A percentile compares a stretch with the other conserved stretches of the same genome.
These are phyloP conservation scores for Palaemon carinicauda DNA, from an alignment of 1,140 invertebrate genomes.

Conservation along the genomic window DNA sequence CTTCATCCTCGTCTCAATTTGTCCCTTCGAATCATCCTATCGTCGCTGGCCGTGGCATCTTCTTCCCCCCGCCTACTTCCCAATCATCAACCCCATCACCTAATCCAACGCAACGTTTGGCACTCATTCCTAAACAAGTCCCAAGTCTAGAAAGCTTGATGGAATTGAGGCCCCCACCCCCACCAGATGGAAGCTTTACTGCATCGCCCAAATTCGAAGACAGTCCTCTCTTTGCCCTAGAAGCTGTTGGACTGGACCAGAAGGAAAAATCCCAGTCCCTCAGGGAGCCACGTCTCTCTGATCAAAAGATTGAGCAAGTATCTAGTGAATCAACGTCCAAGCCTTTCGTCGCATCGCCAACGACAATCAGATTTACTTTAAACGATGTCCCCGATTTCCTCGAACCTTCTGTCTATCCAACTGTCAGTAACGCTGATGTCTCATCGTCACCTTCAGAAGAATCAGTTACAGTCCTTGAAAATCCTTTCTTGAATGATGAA, in stretches of 20 bases:
- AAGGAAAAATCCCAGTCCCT: too few species aligned
- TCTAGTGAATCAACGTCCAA: background rate
- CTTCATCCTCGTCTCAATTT: background rate
- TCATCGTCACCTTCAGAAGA: background rate
- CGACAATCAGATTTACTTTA: constrained; percentile 35
- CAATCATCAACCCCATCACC: background rate
- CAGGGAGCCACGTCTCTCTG: too few species aligned
- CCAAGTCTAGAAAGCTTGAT: background rate
- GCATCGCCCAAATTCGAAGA: background rate
- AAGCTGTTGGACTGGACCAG: too few species aligned
- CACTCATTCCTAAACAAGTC: background rate
- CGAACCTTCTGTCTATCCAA: background rate
- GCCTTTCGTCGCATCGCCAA: background rate
- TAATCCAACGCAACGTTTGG: background rate
- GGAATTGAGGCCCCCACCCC: background rate
- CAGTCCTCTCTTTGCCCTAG: background rate
- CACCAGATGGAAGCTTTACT: background rate
- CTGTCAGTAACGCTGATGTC: too few species aligned
- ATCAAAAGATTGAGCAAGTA: too few species aligned
- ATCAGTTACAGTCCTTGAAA: too few species aligned
- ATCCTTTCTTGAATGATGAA: too few species aligned
- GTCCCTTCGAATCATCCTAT: background rate
- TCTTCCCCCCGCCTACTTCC: background rate
- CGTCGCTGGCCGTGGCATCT: background rate
- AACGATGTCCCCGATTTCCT: constrained; percentile 25